A percentile compares a stretch with the other conserved stretches of the same genome.
Conservation (phyloP, 2,113 vertebrate species). For the Aldabrachelys gigantea region DNA sequence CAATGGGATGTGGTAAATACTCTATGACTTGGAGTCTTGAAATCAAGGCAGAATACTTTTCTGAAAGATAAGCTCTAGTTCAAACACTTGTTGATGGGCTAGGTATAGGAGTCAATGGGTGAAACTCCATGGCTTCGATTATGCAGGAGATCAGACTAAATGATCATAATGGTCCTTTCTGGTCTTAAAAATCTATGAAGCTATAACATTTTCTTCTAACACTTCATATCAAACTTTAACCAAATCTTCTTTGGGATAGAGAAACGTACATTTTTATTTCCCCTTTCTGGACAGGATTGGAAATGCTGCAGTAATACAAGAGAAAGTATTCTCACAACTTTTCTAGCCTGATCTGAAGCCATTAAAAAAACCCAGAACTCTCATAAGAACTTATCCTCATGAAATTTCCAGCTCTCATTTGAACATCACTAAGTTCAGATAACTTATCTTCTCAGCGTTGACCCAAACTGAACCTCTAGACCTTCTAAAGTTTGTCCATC, state of each 20-base stretch:
- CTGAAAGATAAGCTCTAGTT: not conserved
- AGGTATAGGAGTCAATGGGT: not conserved
- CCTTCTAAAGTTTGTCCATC: not conserved
- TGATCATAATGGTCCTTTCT: not conserved
- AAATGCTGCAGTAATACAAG: not conserved
- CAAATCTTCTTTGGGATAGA: not conserved
- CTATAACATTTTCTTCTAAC: not conserved
- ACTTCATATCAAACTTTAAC: not conserved
- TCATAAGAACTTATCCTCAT: not conserved
- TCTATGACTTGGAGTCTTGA: not conserved
- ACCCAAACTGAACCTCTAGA: not conserved
- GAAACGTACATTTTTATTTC: not conserved
- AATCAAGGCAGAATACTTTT: not conserved
- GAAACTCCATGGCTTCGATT: not conserved
- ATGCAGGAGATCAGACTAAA: not conserved
- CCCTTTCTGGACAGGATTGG: fast-evolving
- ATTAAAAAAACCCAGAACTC: not conserved
- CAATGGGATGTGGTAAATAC: not conserved
- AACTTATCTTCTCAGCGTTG: not conserved
- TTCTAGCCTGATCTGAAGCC: not conserved
- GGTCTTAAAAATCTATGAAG: not conserved
- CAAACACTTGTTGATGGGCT: not conserved
- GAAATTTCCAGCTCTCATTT: not conserved
- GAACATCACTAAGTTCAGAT: not conserved
- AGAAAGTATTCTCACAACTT: not conserved